Evolutionary conservation across 2,797 vertebrate genomes (phyloP).

Genomic region (Phoeniculus purpureus): DNA sequence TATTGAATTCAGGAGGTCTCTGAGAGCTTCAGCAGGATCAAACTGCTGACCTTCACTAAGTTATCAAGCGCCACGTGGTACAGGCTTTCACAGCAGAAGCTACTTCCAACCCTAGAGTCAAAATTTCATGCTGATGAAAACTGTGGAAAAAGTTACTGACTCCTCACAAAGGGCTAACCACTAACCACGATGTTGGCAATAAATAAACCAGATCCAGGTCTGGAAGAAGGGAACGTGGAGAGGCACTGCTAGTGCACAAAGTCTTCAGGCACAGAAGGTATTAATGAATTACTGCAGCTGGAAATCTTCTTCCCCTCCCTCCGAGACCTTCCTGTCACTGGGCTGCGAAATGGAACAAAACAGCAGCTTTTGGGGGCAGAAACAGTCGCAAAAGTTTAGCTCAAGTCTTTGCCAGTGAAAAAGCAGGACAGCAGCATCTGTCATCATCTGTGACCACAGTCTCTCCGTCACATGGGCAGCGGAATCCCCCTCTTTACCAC

Average conservation of each 20-base stretch:
- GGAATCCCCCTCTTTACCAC: not conserved
- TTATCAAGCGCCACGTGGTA: not conserved
- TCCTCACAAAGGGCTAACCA: not conserved
- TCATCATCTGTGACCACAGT: not conserved
- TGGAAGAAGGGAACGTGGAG: not conserved
- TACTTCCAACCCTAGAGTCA: not conserved
- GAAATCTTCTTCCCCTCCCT: not conserved
- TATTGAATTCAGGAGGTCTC: not conserved
- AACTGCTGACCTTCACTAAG: not conserved
- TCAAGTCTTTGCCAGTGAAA: not conserved
- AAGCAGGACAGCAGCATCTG: not conserved
- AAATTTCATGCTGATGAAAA: not conserved
- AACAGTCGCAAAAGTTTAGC: not conserved
- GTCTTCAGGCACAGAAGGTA: not conserved
- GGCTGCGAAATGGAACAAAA: not conserved
- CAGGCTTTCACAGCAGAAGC: not conserved
- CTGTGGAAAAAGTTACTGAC: slow-evolving; percentile 12
- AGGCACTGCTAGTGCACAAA: not conserved
- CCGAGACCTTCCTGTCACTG: not conserved
- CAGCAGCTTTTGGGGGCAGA: not conserved
- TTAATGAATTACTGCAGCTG: not conserved
- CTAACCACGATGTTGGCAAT: not conserved
- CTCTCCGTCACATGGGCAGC: rapidly evolving
- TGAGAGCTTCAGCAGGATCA: not conserved
- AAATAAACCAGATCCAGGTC: not conserved